phyloP scores from a whole-genome alignment of 2,797 vertebrate genomes.

The Phrynocephalus forsythii region DNA sequence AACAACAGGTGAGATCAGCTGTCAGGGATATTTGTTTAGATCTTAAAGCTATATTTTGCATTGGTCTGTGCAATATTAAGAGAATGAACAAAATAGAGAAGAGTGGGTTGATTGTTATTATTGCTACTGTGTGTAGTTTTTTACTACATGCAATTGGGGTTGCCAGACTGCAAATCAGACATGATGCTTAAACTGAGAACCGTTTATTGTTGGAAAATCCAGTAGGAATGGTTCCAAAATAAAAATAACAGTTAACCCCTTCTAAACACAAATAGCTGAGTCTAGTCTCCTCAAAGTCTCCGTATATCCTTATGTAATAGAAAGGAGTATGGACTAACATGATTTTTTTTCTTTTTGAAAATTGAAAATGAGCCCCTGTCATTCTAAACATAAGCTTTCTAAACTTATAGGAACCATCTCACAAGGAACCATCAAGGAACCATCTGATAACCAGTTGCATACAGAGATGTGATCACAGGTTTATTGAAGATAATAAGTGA shows the following conservation, averaged over 20 bases:
- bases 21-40: constrained; percentile 8
- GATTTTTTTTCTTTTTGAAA: background rate
- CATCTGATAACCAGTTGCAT: background rate
- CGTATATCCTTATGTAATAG: background rate
- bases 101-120: background rate
- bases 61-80: background rate
- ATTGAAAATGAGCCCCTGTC: background rate
- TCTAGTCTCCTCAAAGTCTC: background rate
- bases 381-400: background rate
- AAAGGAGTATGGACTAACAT: background rate
- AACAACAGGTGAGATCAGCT: constrained; percentile 81
- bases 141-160: background rate
- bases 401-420: background rate
- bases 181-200: background rate
- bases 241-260: too few species aligned
- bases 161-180: background rate
- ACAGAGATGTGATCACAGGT: background rate
- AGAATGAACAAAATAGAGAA: background rate
- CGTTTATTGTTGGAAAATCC: background rate
- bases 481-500: background rate
- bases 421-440: background rate
- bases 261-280: background rate
- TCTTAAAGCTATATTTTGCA: background rate
- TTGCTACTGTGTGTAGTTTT: background rate
- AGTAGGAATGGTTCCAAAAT: background rate